Conservation (phyloP, 2,797 vertebrate genomes). For the Liasis olivaceus region DNA sequence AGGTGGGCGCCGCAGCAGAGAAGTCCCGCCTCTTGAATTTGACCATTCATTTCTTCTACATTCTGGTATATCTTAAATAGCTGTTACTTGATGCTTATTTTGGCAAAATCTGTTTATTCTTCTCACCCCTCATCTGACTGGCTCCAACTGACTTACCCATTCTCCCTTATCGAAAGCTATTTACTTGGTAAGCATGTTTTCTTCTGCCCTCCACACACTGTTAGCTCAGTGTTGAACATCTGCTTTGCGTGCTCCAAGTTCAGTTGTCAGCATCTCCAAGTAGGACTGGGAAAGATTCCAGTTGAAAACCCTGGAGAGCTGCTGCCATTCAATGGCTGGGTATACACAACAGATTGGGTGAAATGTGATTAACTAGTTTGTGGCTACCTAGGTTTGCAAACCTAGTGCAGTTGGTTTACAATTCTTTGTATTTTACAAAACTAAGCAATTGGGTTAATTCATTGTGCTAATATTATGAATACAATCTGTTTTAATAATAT, state of each 20-base stretch:
- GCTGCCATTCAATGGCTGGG: neutral
- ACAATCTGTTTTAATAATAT: neutral
- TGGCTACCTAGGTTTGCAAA: neutral
- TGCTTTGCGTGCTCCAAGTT: neutral
- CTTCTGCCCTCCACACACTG: neutral
- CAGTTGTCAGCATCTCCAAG: neutral
- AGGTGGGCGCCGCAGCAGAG: no score
- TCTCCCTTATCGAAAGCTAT: neutral
- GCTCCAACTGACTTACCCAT: neutral
- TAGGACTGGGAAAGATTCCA: neutral
- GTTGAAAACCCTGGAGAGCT: neutral
- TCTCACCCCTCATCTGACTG: neutral
- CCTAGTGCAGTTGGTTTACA: neutral
- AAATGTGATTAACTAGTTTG: neutral
- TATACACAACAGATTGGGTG: neutral
- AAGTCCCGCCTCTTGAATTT: no score
- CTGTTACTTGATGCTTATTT: neutral
- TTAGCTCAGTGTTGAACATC: neutral
- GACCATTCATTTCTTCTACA: neutral
- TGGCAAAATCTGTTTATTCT: neutral
- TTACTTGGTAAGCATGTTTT: neutral
- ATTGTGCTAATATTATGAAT: neutral
- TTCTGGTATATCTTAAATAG: neutral
- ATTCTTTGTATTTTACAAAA: neutral
- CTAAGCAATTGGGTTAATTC: neutral